Evolutionary conservation across 2,113 vertebrate species (phyloP).

Genomic region (Hystrix brachyura): DNA sequence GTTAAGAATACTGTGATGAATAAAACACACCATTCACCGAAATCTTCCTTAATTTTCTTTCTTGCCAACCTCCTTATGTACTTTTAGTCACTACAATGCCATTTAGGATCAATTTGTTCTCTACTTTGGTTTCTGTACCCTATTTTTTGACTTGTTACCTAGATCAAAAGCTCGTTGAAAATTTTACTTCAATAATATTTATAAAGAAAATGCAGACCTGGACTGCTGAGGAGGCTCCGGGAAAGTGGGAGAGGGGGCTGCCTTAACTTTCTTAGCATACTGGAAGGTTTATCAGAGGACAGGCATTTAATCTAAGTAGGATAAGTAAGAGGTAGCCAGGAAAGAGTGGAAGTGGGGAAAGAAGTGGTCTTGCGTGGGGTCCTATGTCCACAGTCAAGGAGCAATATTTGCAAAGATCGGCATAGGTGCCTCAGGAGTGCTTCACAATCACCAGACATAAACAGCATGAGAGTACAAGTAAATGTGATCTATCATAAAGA

Average conservation of each 20-base stretch:
- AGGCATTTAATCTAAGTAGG: neutral
- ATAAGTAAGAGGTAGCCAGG: neutral
- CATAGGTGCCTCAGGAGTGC: neutral
- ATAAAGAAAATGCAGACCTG: neutral
- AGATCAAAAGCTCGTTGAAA: constrained; percentile 17
- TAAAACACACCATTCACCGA: neutral
- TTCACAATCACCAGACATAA: neutral
- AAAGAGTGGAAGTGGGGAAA: neutral
- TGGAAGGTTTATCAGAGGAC: neutral
- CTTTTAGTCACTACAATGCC: neutral
- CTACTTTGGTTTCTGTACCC: neutral
- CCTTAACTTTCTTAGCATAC: neutral
- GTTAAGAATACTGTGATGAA: neutral
- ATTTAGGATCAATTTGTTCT: neutral
- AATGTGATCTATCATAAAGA: neutral
- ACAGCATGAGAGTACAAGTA: neutral
- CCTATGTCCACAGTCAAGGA: neutral
- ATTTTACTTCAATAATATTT: neutral
- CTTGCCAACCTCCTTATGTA: neutral
- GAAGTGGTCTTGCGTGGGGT: neutral
- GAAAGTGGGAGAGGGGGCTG: neutral
- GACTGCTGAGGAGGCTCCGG: neutral
- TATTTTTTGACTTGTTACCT: constrained; percentile 59
- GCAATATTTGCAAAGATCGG: neutral
- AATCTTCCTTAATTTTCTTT: neutral